Conservation (phyloP, 2,113 vertebrate genomes). For the Okapia johnstoni region DNA sequence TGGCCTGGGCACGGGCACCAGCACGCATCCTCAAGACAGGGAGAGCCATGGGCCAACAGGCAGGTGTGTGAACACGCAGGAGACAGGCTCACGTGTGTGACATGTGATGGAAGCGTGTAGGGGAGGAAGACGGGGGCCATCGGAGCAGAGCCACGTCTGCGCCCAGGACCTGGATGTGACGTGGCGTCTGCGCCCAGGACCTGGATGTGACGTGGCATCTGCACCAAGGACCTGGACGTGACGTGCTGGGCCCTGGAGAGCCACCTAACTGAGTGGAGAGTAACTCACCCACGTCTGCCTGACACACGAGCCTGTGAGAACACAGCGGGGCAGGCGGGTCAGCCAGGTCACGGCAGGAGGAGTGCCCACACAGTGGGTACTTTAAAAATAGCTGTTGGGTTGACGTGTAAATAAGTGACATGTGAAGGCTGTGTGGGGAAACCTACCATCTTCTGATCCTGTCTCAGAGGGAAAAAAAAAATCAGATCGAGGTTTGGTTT, state of each 20-base stretch:
- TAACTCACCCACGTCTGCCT: no score
- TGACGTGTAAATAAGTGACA: not conserved
- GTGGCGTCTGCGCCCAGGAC: accelerated
- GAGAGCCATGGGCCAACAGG: not conserved
- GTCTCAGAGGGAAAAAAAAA: not conserved
- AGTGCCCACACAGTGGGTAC: not conserved
- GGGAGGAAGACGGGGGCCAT: not conserved
- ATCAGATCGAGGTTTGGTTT: not conserved
- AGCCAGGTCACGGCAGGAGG: not conserved
- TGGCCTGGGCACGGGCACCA: no score
- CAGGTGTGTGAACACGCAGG: not conserved
- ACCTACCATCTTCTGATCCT: not conserved
- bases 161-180: no score
- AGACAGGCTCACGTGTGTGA: not conserved
- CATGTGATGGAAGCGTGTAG: accelerated
- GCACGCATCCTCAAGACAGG: not conserved
- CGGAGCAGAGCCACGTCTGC: not conserved
- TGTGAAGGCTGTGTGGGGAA: not conserved
- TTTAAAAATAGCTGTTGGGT: not conserved
- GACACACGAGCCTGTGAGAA: not conserved
- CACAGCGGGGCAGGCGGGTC: not conserved
- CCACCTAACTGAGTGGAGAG: not conserved
- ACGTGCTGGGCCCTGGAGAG: no score
- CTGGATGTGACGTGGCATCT: not conserved
- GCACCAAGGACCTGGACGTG: not conserved